A percentile compares a stretch with the other conserved stretches of the same genome.
Conservation (phyloP, 2,797 vertebrate genomes). For the Microchirus variegatus region DNA sequence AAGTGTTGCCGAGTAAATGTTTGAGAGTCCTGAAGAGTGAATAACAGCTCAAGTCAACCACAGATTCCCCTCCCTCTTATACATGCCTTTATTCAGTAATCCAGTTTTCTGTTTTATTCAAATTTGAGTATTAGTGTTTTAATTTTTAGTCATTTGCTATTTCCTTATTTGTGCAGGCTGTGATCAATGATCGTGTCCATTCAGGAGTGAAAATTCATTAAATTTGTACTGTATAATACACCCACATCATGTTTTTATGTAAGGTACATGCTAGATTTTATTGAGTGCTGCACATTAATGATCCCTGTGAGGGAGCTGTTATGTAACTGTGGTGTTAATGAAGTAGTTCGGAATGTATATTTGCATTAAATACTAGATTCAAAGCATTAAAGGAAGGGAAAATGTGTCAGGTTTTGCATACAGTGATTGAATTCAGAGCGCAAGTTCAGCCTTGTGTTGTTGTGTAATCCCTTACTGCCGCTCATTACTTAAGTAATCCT, state of each 20-base stretch:
- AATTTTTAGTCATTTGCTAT: background rate
- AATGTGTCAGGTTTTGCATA: conserved; percentile 44
- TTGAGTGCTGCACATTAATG: background rate
- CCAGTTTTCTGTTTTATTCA: background rate
- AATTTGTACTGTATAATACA: background rate
- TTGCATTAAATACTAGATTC: conserved; percentile 7
- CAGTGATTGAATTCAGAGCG: conserved; percentile 63
- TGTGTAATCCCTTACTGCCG: conserved; percentile 51
- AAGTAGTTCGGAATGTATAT: conserved; percentile 4
- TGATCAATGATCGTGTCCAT: background rate
- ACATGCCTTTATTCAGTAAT: background rate
- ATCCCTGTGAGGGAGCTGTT: background rate
- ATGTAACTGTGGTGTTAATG: conserved; percentile 15
- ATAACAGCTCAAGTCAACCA: conserved; percentile 34
- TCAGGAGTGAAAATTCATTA: background rate
- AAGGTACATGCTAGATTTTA: background rate
- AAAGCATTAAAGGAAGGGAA: conserved; percentile 15
- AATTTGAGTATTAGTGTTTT: background rate
- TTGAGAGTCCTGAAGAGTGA: conserved; percentile 37
- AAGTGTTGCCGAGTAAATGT: conserved; percentile 60
- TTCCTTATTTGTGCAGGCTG: background rate
- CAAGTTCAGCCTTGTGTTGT: conserved; percentile 42
- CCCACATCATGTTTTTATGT: background rate
- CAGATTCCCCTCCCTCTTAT: background rate
- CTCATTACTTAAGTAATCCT: conserved; percentile 75